Percentiles rank a stretch among this genome's conserved stretches.
Conservation (phyloP, 2,113 vertebrate species). For the Polypterus bichir region DNA sequence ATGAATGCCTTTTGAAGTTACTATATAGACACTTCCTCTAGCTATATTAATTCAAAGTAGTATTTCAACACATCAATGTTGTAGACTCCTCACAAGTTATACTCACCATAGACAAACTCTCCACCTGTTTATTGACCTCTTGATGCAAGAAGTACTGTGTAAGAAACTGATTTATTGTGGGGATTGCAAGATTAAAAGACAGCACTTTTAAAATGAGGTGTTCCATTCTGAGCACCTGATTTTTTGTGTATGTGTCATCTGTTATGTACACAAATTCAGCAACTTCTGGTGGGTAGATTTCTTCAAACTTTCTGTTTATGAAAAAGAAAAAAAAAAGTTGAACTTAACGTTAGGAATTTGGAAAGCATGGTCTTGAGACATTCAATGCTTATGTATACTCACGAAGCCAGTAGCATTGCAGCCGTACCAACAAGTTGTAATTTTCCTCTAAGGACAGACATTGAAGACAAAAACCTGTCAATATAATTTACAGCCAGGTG, state of each 20-base stretch:
- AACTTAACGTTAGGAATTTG: no score
- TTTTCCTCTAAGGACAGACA: constrained; percentile 93
- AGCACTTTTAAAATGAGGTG: constrained; percentile 92
- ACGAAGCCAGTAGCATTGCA: constrained; percentile 94
- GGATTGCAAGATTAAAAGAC: constrained; percentile 87
- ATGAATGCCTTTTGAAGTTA: no score
- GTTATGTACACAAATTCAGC: constrained; percentile 97
- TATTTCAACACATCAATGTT: no score
- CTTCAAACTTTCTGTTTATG: constrained; percentile 83
- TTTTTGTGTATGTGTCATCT: constrained; percentile 95
- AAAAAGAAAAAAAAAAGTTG: constrained; percentile 12
- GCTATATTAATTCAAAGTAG: no score
- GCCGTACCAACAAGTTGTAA: constrained; percentile 94
- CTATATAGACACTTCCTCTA: no score
- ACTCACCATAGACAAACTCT: constrained; percentile 81
- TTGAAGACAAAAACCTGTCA: constrained; percentile 90
- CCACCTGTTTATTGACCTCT: constrained; percentile 53
- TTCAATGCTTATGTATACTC: constrained; percentile 35
- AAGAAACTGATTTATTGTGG: constrained; percentile 90
- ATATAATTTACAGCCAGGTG: constrained; percentile 96
- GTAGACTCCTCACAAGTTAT: no score
- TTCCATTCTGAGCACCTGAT: constrained; percentile 95
- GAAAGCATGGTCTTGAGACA: no score
- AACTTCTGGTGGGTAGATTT: constrained; percentile 96
- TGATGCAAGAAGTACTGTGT: constrained; percentile 77